Conservation (phyloP, 2,797 vertebrate genomes). For the Pangasius krempfi region DNA sequence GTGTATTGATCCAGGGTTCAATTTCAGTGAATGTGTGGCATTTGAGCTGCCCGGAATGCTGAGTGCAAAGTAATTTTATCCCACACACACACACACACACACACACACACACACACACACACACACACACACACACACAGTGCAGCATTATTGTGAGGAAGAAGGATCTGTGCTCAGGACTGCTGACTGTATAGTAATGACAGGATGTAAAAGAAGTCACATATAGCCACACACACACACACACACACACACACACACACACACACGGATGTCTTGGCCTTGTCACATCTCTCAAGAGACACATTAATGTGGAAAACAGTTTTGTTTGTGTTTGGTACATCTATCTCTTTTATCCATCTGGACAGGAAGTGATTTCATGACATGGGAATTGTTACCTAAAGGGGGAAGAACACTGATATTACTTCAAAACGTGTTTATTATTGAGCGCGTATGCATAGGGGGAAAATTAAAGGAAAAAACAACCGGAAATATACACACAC, state of each 20-base stretch:
- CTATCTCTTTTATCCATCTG: conserved; percentile 16
- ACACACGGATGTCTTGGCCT: conserved; percentile 6
- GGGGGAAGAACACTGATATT: neutral
- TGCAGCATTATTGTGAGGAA: conserved; percentile 7
- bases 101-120: conserved; percentile 33
- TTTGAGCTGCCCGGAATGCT: conserved; percentile 41
- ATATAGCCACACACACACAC: conserved; percentile 48
- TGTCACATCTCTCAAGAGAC: conserved; percentile 10
- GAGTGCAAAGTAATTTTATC: conserved; percentile 34
- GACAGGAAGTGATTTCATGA: conserved; percentile 6
- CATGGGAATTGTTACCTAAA: neutral
- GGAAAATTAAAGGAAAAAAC: neutral
- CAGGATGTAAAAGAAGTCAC: conserved; percentile 22
- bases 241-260: conserved; percentile 25
- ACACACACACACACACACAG: no score
- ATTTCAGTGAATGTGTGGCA: conserved; percentile 45
- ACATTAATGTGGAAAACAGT: neutral
- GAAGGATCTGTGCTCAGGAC: neutral
- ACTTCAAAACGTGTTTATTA: neutral
- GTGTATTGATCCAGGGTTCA: conserved; percentile 42
- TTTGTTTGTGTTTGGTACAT: conserved; percentile 14
- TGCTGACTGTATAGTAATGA: conserved; percentile 30
- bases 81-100: conserved; percentile 28
- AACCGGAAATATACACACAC: neutral
- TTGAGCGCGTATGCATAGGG: neutral